Base-by-base conservation (phyloP, 2,888 invertebrate species). In the Acanthosoma haemorrhoidale region DNA sequence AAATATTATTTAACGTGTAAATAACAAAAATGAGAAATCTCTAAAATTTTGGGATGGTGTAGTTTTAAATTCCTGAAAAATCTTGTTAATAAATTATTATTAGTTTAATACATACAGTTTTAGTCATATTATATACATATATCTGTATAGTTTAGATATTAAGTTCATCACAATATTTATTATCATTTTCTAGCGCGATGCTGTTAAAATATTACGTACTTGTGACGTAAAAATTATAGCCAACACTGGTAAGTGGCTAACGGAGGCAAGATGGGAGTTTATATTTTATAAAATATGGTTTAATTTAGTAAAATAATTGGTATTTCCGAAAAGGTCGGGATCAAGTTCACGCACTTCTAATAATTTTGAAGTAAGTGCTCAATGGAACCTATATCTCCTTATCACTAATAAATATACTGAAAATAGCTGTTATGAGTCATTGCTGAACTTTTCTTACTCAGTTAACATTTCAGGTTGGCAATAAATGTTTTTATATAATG, bases 231-330 rank as follows among this genome's bases (percentile, higher is more conserved):
- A n/a, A n/a, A n/a, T n/a, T n/a, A n/a, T n/a, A n/a, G 29, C 29
- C 64, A 64, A 64, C 64, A 64, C 64, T 64, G 64, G 11, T 21
- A 21, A 41, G 15, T 64, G 25, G 41, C 29, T 64, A 64, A 39
- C 38, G 64, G 64, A 64, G 64, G 64, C 64, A 64, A 15, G 41
- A 64, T 64, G 64, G 64, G 39, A 64, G 64, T 64, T 64, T 64
- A 61, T 38, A 64, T 61, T 36, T 61, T 61, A 61, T 21, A 6
- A 61, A 34, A 34, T 36, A 36, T 36, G 34, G 36, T 61, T 36
- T 21, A 21, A 36, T 36, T 61, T 21, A 34, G n/a, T 61, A n/a
- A 6, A 51, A 25, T n/a, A 51, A 51, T 51, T 51, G n/a, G 29
- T 51, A 51, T 25, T 51, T 51, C 51, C 51, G 51, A 51, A 11